Percentiles rank a stretch among this genome's conserved stretches.
Conservation (phyloP, 1,140 invertebrate genomes). For the Lasioglossum albipes region DNA sequence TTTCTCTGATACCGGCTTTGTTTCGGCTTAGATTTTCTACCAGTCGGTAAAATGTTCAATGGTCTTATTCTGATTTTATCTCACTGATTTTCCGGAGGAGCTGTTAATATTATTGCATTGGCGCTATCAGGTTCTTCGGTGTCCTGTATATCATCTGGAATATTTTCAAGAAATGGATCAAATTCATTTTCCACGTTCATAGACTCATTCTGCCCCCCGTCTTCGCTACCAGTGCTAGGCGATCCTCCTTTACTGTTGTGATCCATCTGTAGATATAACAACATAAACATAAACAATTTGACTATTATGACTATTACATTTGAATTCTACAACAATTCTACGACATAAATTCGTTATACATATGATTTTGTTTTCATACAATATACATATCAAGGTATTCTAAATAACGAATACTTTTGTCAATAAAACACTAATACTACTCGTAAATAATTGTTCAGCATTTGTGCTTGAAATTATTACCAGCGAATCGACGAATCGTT, state of each 20-base stretch:
- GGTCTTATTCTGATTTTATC: slow-evolving; percentile 36
- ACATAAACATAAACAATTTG: neutral
- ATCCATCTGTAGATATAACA: slow-evolving; percentile 67
- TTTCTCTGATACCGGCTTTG: too few species aligned
- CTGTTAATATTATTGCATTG: slow-evolving; percentile 82
- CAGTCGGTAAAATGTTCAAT: neutral
- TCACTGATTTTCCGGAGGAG: slow-evolving; percentile 83
- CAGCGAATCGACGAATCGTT: neutral
- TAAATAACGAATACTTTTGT: slow-evolving; percentile 26
- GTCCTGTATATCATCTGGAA: slow-evolving; percentile 79
- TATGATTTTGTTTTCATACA: slow-evolving; percentile 5
- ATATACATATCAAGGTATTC: neutral
- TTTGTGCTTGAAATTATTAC: neutral
- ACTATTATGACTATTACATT: too few species aligned
- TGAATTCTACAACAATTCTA: too few species aligned
- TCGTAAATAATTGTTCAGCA: neutral
- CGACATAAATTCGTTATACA: neutral
- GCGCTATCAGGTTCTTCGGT: slow-evolving; percentile 88
- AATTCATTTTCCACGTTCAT: slow-evolving; percentile 85
- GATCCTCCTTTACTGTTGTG: slow-evolving; percentile 85
- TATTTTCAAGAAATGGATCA: slow-evolving; percentile 84
- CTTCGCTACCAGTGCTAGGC: slow-evolving; percentile 91
- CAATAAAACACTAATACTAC: slow-evolving; percentile 22
- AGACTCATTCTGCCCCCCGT: slow-evolving; percentile 86
- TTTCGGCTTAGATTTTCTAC: too few species aligned